Percentiles rank a stretch among this genome's conserved stretches.
These are phyloP conservation scores for Ennomos quercinarius DNA, from an alignment of 2,888 invertebrate genomes.

Conservation along the genomic window DNA sequence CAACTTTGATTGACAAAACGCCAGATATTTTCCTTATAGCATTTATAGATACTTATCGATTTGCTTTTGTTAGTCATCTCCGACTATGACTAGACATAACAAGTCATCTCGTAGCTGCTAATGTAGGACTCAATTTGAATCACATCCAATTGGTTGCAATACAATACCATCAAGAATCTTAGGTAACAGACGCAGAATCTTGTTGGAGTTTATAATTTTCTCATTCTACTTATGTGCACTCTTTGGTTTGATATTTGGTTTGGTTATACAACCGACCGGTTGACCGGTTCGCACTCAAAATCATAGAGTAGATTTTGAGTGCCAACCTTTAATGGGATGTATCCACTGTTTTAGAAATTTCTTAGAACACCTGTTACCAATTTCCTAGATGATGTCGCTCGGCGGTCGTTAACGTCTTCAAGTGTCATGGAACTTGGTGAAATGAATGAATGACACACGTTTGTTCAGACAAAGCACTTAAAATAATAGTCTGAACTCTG, in stretches of 20 bases:
- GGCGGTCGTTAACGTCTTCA: slow-evolving; percentile 18
- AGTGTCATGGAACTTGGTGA: slow-evolving; percentile 28
- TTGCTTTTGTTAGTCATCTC: slow-evolving; percentile 10
- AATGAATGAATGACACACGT: slow-evolving; percentile 21
- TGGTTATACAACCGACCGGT: too few species aligned
- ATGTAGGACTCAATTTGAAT: slow-evolving; percentile 23
- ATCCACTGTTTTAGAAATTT: too few species aligned
- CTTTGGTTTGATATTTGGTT: too few species aligned
- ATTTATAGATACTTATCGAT: slow-evolving; percentile 1
- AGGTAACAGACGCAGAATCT: too few species aligned
- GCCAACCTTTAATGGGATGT: too few species aligned
- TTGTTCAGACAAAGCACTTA: slow-evolving; percentile 7
- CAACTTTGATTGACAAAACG: not conserved
- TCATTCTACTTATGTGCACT: too few species aligned
- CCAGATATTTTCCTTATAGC: slow-evolving; percentile 12
- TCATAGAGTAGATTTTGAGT: too few species aligned
- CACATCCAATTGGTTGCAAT: slow-evolving; percentile 25
- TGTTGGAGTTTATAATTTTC: too few species aligned
- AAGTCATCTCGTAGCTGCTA: slow-evolving; percentile 22
- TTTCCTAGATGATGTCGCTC: slow-evolving; percentile 21
- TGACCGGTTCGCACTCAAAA: too few species aligned
- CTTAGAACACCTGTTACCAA: slow-evolving; percentile 21
- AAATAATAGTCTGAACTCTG: slow-evolving; percentile 16
- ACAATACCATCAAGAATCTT: not conserved
- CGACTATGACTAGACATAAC: slow-evolving; percentile 1